Conservation (phyloP, 1,140 invertebrate species). For the Heliconius hermathena region DNA sequence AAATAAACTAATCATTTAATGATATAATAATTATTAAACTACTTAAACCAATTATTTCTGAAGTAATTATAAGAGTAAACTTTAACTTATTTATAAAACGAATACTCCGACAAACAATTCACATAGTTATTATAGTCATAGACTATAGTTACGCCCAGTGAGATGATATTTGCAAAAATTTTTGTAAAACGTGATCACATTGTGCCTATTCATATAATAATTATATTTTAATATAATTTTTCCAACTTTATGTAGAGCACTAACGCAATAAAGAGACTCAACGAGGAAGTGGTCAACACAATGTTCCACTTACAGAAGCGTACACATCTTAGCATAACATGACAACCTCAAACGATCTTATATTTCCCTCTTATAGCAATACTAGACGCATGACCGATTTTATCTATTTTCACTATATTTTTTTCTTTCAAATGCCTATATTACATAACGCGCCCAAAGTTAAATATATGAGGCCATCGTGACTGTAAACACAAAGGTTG, state of each 20-base stretch:
- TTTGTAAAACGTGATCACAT: not conserved
- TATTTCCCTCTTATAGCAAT: constrained; percentile 29
- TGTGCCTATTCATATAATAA: not conserved
- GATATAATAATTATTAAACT: not conserved
- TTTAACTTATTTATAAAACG: not conserved
- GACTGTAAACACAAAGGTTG: too few relatives aligned
- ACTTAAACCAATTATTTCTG: not conserved
- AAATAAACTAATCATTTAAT: not conserved
- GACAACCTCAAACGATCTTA: constrained; percentile 31
- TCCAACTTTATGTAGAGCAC: constrained; percentile 20
- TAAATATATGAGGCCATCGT: too few relatives aligned
- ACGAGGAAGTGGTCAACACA: constrained; percentile 29
- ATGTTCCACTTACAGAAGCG: constrained; percentile 23
- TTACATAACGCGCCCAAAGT: not conserved
- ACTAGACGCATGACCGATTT: not conserved
- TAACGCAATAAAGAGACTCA: constrained; percentile 30
- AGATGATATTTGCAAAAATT: not conserved
- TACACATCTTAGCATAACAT: constrained; percentile 27
- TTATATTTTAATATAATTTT: constrained; percentile 12
- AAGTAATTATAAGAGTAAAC: not conserved
- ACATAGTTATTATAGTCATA: not conserved
- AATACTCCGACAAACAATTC: not conserved
- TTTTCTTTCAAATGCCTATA: not conserved
- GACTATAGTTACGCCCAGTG: not conserved
- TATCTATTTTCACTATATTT: not conserved